Percentiles rank a stretch among this genome's conserved stretches.
phyloP scores from a whole-genome alignment of 2,888 invertebrate genomes.

The Tetragonula carbonaria region DNA sequence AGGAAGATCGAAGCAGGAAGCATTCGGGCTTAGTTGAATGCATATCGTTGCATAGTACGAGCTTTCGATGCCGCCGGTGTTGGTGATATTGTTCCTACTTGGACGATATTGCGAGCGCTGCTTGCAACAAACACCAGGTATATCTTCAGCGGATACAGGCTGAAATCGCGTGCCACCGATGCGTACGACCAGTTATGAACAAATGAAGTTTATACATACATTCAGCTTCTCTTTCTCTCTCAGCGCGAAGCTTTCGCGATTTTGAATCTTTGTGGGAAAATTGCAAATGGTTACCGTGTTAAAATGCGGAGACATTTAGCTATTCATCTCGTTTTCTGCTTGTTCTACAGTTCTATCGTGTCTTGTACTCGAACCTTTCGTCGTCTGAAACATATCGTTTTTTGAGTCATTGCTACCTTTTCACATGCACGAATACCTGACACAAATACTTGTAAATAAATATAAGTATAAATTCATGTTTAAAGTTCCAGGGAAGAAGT shows the following conservation, averaged over 20 bases:
- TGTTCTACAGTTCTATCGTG: not conserved
- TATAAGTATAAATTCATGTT: no score
- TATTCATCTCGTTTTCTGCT: not conserved
- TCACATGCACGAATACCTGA: no score
- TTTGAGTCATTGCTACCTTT: not conserved
- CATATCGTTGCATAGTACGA: constrained; percentile 32
- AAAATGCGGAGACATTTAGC: not conserved
- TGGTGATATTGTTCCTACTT: constrained; percentile 40
- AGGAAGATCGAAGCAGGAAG: constrained; percentile 33
- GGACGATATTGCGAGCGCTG: constrained; percentile 10
- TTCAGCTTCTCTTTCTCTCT: not conserved
- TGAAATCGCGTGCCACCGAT: constrained; percentile 1
- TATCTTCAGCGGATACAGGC: not conserved
- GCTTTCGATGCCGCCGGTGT: constrained; percentile 32
- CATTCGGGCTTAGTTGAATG: constrained; percentile 42
- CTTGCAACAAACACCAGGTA: constrained; percentile 9
- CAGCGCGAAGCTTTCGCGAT: not conserved
- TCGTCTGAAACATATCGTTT: not conserved
- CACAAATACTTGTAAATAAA: no score
- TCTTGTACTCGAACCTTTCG: not conserved
- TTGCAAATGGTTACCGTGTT: not conserved
- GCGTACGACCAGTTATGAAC: not conserved
- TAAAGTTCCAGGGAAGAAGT: no score
- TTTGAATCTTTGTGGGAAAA: not conserved
- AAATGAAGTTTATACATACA: constrained; percentile 16